Evolutionary conservation across 2,888 invertebrate species (phyloP).

Genomic region (Trachelus iudaicus): DNA sequence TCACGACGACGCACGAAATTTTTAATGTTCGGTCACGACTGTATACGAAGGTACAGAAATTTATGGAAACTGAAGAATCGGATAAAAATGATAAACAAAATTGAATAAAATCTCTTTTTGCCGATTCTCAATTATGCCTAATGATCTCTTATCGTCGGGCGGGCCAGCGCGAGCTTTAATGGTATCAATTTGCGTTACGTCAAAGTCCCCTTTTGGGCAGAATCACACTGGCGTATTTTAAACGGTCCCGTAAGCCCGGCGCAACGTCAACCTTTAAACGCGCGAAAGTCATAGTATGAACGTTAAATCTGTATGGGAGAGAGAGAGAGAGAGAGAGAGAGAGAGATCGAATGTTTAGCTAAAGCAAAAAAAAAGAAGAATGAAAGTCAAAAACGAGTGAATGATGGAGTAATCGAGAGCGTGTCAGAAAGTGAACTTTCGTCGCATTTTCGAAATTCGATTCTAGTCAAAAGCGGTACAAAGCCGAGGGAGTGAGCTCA

Average conservation of each 20-base stretch:
- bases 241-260: constrained; percentile 47
- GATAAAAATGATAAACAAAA: background rate
- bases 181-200: constrained; percentile 63
- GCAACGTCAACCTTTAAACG: background rate
- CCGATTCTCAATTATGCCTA: background rate
- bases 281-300: constrained; percentile 10
- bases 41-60: background rate
- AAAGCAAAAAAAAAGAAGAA: background rate
- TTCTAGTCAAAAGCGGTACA: constrained; percentile 66
- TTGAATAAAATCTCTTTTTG: background rate
- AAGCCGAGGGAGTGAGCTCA: constrained; percentile 47
- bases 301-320: background rate
- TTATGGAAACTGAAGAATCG: background rate
- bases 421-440: constrained; percentile 17
- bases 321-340: background rate
- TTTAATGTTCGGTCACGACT: background rate
- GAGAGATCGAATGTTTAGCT: background rate
- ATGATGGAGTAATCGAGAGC: background rate
- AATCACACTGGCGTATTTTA: constrained; percentile 62
- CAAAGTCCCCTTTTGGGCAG: constrained; percentile 66
- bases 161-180: constrained; percentile 47
- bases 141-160: constrained; percentile 20
- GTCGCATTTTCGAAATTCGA: constrained; percentile 54
- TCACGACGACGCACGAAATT: background rate
- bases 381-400: background rate